A percentile compares a stretch with the other conserved stretches of the same genome.
Evolutionary conservation across 2,797 vertebrate species (phyloP).

Genomic region (Pseudocheirus occidentalis): DNA sequence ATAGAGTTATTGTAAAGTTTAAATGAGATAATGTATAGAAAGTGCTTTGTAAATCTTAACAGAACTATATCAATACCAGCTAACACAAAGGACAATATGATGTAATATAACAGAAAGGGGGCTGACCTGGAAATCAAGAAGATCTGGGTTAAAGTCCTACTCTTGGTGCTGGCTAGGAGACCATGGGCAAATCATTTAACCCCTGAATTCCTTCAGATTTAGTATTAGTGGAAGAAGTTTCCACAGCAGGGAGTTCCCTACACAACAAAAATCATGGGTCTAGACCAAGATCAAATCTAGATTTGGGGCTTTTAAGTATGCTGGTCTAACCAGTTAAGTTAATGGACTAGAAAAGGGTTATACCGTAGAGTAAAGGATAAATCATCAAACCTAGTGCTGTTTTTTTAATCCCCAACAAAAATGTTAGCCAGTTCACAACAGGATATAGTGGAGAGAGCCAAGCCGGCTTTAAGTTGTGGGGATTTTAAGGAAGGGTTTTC

Average conservation of each 20-base stretch:
- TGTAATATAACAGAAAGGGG: neutral
- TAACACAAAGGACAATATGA: neutral
- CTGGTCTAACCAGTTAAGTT: neutral
- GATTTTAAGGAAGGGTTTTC: neutral
- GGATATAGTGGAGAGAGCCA: neutral
- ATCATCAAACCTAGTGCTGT: neutral
- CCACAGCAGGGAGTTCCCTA: neutral
- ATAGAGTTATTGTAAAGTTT: neutral
- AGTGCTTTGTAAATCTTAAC: neutral
- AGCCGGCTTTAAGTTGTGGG: neutral
- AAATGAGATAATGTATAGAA: neutral
- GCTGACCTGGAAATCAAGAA: neutral
- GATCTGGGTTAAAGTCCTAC: neutral
- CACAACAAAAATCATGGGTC: neutral
- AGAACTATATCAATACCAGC: neutral
- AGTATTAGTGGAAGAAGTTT: neutral
- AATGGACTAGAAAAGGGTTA: neutral
- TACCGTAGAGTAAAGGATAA: neutral
- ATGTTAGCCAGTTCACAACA: neutral
- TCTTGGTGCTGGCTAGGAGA: neutral
- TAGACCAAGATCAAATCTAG: neutral
- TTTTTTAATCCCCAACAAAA: neutral
- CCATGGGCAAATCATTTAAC: neutral
- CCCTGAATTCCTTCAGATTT: neutral
- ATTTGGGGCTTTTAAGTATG: neutral